phyloP scores from a whole-genome alignment of 2,797 vertebrate genomes.

The Cossypha heuglini region DNA sequence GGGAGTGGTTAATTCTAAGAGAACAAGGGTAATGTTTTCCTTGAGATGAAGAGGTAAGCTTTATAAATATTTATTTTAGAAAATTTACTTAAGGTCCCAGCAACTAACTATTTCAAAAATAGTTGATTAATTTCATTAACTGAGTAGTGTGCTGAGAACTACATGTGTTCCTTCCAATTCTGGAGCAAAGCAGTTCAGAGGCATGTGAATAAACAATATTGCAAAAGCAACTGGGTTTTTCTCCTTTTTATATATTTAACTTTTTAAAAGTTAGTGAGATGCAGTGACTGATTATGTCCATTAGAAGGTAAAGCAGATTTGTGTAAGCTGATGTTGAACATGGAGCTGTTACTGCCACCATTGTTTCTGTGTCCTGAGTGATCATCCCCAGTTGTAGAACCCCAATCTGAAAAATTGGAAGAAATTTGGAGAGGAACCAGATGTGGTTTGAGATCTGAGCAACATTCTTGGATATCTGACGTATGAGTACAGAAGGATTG shows the following conservation, averaged over 20 bases:
- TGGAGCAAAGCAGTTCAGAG: not conserved
- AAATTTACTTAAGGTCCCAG: not conserved
- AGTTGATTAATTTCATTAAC: not conserved
- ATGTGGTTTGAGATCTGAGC: not conserved
- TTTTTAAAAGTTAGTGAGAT: not conserved
- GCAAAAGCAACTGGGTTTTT: not conserved
- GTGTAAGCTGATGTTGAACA: not conserved
- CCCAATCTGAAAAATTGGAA: not conserved
- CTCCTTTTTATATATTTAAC: not conserved
- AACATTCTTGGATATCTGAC: not conserved
- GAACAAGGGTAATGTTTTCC: not conserved
- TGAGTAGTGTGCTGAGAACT: not conserved
- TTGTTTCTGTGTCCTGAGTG: not conserved
- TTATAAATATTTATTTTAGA: not conserved
- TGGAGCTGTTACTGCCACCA: not conserved
- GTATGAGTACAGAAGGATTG: not conserved
- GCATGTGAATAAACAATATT: not conserved
- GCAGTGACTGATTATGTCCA: rapidly evolving
- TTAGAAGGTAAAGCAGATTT: not conserved
- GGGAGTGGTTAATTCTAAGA: not conserved
- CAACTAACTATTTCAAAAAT: not conserved
- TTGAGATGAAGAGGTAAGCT: not conserved
- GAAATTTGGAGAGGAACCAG: not conserved
- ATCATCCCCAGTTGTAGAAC: not conserved
- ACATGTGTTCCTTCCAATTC: not conserved